phyloP scores from a whole-genome alignment of 2,888 invertebrate species.

The Aleiodes alternator region DNA sequence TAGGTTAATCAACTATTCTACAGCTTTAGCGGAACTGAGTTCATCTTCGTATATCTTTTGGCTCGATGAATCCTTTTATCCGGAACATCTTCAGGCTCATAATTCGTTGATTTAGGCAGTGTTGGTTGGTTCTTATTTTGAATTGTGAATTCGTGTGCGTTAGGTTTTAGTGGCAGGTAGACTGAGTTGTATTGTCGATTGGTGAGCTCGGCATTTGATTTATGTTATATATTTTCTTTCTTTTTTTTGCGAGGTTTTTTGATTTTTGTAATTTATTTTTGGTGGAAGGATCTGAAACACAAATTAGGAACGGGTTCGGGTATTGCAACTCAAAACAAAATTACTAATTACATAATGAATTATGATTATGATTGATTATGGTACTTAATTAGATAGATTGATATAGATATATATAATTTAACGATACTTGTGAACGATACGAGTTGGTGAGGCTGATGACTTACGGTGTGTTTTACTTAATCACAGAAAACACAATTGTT shows the following conservation, averaged over 20 bases:
- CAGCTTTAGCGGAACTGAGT: too few species aligned
- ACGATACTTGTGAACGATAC: not conserved
- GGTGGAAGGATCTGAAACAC: conserved; percentile 69
- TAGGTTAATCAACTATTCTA: too few species aligned
- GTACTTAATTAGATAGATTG: conserved; percentile 43
- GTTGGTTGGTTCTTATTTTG: conserved; percentile 13
- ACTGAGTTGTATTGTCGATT: conserved; percentile 44
- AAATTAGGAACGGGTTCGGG: conserved; percentile 73
- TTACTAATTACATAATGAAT: conserved; percentile 37
- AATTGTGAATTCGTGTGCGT: conserved; percentile 33
- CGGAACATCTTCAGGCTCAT: not conserved
- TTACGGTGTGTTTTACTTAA: too few species aligned
- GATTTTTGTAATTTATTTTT: conserved; percentile 49
- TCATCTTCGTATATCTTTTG: too few species aligned
- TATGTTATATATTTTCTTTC: not conserved
- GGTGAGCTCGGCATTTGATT: conserved; percentile 34
- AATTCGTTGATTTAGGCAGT: conserved; percentile 33
- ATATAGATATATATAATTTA: conserved; percentile 38
- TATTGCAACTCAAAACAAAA: conserved; percentile 70
- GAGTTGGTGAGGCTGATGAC: too few species aligned
- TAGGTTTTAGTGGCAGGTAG: conserved; percentile 41
- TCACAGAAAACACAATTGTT: too few species aligned
- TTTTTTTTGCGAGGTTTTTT: conserved; percentile 51
- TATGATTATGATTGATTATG: conserved; percentile 23
- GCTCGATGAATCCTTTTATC: too few species aligned